Evolutionary conservation across 2,113 vertebrate species (phyloP).

Genomic region (Nesogale talazaci): DNA sequence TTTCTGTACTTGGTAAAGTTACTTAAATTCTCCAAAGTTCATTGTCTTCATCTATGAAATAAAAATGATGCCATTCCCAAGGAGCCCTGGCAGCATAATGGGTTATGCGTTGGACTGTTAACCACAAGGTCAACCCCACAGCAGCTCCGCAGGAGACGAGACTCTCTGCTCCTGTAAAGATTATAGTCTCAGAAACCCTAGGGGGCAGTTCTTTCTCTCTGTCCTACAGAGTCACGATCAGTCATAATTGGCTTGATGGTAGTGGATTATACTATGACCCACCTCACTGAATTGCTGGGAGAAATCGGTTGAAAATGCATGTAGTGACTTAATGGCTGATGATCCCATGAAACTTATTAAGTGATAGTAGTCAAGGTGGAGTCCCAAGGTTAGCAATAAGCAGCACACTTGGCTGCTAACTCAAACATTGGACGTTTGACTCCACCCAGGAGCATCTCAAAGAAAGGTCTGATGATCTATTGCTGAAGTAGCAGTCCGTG

Average conservation of each 20-base stretch:
- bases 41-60: not conserved
- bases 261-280: too few species aligned
- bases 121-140: too few species aligned
- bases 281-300: not conserved
- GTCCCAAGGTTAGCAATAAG: not conserved
- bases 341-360: not conserved
- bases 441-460: not conserved
- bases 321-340: not conserved
- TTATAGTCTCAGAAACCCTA: too few species aligned
- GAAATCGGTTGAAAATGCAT: not conserved
- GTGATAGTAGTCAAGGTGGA: not conserved
- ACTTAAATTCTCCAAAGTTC: not conserved
- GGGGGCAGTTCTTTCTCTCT: too few species aligned
- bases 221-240: too few species aligned
- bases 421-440: not conserved
- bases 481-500: not conserved
- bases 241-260: too few species aligned
- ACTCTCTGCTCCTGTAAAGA: too few species aligned
- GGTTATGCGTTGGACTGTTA: too few species aligned
- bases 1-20: not conserved
- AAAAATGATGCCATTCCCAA: too few species aligned
- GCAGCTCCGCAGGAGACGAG: too few species aligned
- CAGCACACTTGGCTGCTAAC: not conserved
- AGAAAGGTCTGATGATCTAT: not conserved
- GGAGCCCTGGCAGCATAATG: too few species aligned